Conservation (phyloP, 2,888 invertebrate genomes). For the Drosophila falleni region DNA sequence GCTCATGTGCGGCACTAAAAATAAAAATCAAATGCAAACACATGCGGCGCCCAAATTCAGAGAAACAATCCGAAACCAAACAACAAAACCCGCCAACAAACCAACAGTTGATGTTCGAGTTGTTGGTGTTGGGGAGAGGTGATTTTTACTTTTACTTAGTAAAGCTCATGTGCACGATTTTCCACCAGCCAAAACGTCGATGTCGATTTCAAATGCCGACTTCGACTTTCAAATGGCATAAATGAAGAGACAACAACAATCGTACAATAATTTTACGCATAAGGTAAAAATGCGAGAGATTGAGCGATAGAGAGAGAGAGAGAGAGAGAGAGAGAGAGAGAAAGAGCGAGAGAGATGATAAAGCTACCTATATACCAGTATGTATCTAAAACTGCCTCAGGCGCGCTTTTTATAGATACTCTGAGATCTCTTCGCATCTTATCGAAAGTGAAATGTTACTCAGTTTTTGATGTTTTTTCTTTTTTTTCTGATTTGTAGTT, state of each 20-base stretch:
- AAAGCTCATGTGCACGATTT: slow-evolving; percentile 79
- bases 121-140: slow-evolving; percentile 48
- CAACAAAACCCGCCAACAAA: slow-evolving; percentile 19
- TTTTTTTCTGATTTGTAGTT: slow-evolving; percentile 32
- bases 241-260: slow-evolving; percentile 70
- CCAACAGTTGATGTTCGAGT: slow-evolving; percentile 39
- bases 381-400: slow-evolving; percentile 34
- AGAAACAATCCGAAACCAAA: slow-evolving; percentile 58
- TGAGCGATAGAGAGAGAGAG: slow-evolving; percentile 7
- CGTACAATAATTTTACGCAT: slow-evolving; percentile 50
- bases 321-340: slow-evolving; percentile 16
- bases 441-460: slow-evolving; percentile 69
- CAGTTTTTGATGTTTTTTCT: slow-evolving; percentile 27
- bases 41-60: slow-evolving; percentile 70
- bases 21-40: slow-evolving; percentile 80
- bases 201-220: slow-evolving; percentile 77
- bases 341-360: slow-evolving; percentile 33
- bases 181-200: slow-evolving; percentile 68
- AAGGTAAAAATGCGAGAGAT: slow-evolving; percentile 22
- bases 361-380: slow-evolving; percentile 37
- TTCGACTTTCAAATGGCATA: slow-evolving; percentile 69
- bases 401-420: slow-evolving; percentile 9
- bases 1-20: slow-evolving; percentile 76
- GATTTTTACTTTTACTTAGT: slow-evolving; percentile 79
- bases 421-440: slow-evolving; percentile 21